Percentiles rank a stretch among this genome's conserved stretches.
These are phyloP conservation scores for Rousettus madagascariensis DNA, from an alignment of 2,797 vertebrate genomes.

Conservation along the genomic window DNA sequence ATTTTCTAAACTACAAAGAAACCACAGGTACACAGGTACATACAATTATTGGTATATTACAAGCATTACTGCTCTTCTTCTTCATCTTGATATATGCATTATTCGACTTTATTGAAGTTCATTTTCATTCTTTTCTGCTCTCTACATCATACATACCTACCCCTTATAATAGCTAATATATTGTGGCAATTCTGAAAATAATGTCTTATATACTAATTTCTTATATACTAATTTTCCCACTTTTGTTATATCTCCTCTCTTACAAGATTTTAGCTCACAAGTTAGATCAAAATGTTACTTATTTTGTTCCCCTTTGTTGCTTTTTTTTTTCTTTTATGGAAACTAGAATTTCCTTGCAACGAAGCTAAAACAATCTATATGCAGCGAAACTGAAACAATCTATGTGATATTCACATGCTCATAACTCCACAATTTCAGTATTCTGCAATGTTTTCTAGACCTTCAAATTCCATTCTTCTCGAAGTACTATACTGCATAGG, in stretches of 20 bases:
- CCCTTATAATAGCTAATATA: background rate
- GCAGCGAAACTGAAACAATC: background rate
- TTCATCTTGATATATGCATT: background rate
- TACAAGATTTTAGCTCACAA: background rate
- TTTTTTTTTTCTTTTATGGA: background rate
- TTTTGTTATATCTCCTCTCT: background rate
- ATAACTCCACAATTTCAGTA: background rate
- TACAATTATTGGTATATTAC: background rate
- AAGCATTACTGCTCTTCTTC: background rate
- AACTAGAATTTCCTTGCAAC: background rate
- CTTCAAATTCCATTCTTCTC: conserved; percentile 1
- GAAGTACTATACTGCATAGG: background rate
- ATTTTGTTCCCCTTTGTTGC: background rate
- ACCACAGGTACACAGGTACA: background rate
- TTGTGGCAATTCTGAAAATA: background rate
- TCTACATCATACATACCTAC: background rate
- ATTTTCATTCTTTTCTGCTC: conserved; percentile 9
- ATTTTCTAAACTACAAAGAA: conserved; percentile 30
- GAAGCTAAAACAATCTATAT: background rate
- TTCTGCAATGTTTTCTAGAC: background rate
- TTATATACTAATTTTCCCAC: background rate
- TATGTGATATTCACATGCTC: background rate
- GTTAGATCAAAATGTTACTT: background rate
- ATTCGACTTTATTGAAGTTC: conserved; percentile 6
- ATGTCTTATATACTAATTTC: background rate